Evolutionary conservation across 2,888 invertebrate species (phyloP).

Genomic region (Oligia strigilis): DNA sequence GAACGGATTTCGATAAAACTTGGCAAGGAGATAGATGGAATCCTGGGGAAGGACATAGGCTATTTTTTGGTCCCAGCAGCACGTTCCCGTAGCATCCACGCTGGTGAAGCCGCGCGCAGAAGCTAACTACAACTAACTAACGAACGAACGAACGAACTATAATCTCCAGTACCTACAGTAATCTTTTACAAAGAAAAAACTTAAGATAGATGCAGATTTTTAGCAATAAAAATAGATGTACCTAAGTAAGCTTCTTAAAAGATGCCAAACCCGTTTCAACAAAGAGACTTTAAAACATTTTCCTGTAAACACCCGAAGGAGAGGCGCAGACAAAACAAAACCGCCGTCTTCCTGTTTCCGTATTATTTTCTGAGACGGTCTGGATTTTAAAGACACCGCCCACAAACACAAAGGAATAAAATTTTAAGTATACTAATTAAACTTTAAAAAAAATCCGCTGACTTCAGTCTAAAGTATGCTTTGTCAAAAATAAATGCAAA

Average conservation of each 20-base stretch:
- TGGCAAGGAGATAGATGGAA: not conserved
- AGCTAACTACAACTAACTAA: not conserved
- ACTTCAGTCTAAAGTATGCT: constrained; percentile 79
- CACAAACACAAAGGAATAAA: constrained; percentile 68
- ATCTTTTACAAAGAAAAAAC: not conserved
- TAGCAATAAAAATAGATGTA: constrained; percentile 8
- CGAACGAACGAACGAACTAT: not conserved
- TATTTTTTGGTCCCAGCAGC: too few relatives aligned
- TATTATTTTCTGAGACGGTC: constrained; percentile 51
- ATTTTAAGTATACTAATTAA: constrained; percentile 65
- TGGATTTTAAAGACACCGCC: constrained; percentile 54
- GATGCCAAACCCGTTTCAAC: constrained; percentile 38
- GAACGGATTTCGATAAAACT: not conserved
- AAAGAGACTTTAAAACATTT: constrained; percentile 42
- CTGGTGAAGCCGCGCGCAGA: not conserved
- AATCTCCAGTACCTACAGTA: not conserved
- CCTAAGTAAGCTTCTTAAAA: constrained; percentile 17
- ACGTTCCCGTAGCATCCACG: not conserved
- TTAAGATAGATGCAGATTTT: not conserved
- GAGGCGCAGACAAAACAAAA: constrained; percentile 57
- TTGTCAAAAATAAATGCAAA: constrained; percentile 89
- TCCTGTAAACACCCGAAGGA: constrained; percentile 45
- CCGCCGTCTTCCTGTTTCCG: constrained; percentile 45
- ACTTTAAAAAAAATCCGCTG: constrained; percentile 65
- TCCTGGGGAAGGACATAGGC: not conserved